Percentiles rank a stretch among this genome's conserved stretches.
phyloP scores from a whole-genome alignment of 1,140 invertebrate species.

The Aethina tumida region DNA sequence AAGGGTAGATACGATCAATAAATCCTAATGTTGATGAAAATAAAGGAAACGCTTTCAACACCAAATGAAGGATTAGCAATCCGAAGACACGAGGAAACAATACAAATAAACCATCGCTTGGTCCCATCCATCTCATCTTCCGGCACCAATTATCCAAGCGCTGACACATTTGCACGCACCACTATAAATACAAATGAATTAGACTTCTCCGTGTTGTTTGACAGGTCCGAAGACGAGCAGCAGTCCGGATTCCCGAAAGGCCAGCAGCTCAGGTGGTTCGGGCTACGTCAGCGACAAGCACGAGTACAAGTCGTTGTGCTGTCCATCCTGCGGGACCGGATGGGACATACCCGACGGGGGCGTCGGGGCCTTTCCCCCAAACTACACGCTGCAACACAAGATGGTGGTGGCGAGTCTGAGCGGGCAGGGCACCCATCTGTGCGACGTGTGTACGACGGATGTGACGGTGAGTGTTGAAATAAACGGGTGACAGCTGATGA shows the following conservation, averaged over 20 bases:
- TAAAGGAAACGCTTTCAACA: no score
- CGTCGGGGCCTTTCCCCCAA: conserved; percentile 42
- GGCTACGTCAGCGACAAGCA: conserved; percentile 42
- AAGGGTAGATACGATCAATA: no score
- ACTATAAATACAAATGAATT: conserved; percentile 7
- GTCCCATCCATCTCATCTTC: no score
- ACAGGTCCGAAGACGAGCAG: conserved; percentile 9
- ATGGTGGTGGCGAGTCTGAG: conserved; percentile 40
- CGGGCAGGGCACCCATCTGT: conserved; percentile 38
- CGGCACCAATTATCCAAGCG: no score
- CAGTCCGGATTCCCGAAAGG: conserved; percentile 22
- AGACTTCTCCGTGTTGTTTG: conserved; percentile 3
- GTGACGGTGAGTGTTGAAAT: conserved; percentile 37
- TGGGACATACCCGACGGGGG: conserved; percentile 41
- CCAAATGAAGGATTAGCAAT: no score
- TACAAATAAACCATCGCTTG: no score
- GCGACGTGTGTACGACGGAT: conserved; percentile 46
- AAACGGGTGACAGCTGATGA: no score
- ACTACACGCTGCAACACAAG: conserved; percentile 46
- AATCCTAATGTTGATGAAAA: no score
- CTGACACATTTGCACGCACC: no score
- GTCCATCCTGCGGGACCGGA: conserved; percentile 42
- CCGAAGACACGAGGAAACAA: no score
- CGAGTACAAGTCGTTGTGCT: conserved; percentile 31
- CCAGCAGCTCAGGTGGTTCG: conserved; percentile 37